phyloP scores from a whole-genome alignment of 2,797 vertebrate genomes.

The Melanotaenia pygmaea region DNA sequence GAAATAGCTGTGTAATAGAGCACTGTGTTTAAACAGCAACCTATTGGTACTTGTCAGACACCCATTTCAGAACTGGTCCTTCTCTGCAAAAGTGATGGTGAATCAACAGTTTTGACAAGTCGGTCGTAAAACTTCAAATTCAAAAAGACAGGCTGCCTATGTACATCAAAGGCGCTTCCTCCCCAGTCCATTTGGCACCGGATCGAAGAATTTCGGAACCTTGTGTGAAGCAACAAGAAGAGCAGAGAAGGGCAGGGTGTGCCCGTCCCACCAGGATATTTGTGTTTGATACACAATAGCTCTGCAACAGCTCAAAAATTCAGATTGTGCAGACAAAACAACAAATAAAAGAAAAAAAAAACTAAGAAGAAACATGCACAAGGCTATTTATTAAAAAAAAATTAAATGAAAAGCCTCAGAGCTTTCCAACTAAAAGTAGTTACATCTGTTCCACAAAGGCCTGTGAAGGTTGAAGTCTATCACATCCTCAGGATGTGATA shows the following conservation, averaged over 20 bases:
- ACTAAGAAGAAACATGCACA: background rate
- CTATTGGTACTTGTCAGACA: conserved; percentile 80
- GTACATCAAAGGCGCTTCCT: conserved; percentile 80
- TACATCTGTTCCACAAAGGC: conserved; percentile 6
- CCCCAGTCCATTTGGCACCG: conserved; percentile 75
- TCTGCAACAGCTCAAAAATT: background rate
- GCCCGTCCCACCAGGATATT: conserved; percentile 37
- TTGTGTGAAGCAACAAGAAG: conserved; percentile 70
- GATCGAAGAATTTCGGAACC: conserved; percentile 75
- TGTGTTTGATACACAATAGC: conserved; percentile 17
- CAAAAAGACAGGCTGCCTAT: conserved; percentile 62
- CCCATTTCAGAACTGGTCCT: conserved; percentile 68
- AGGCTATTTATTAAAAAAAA: background rate
- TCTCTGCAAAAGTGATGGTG: conserved; percentile 68
- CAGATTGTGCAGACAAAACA: conserved; percentile 19
- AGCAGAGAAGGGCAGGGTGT: conserved; percentile 48
- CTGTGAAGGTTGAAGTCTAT: conserved; percentile 26
- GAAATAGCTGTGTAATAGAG: conserved; percentile 71
- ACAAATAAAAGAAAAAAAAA: background rate
- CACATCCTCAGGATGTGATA: conserved; percentile 61
- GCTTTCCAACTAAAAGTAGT: background rate
- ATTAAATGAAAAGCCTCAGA: background rate
- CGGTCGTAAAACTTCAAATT: conserved; percentile 73
- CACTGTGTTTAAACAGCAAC: conserved; percentile 75
- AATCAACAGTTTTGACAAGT: conserved; percentile 83